These are phyloP conservation scores for Aepyceros melampus DNA, from an alignment of 2,113 vertebrate genomes.

Conservation along the genomic window DNA sequence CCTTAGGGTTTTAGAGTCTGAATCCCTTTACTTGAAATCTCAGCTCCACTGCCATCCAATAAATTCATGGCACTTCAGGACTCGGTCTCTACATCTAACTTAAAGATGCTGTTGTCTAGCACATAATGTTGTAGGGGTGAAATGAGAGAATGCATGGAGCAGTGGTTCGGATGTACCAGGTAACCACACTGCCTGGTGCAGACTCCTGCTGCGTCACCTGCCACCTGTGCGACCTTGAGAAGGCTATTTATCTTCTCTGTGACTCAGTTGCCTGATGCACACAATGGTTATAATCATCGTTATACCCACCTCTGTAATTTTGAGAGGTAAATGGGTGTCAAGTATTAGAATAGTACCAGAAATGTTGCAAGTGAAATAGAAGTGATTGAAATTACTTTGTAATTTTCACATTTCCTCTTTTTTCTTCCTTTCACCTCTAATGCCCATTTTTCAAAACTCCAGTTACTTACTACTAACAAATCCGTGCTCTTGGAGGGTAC, in stretches of 20 bases:
- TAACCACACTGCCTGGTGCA: neutral
- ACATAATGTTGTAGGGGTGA: neutral
- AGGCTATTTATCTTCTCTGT: neutral
- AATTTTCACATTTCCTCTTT: neutral
- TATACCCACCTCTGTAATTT: neutral
- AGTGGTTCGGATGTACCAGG: fast-evolving
- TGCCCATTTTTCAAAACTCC: neutral
- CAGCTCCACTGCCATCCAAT: neutral
- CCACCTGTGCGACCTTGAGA: neutral
- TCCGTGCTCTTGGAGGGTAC: neutral
- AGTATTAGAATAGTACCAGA: neutral
- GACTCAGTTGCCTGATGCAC: neutral
- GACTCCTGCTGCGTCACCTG: neutral
- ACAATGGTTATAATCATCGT: neutral
- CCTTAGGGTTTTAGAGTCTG: neutral
- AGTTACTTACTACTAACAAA: neutral
- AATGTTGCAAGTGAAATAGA: neutral
- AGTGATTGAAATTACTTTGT: neutral
- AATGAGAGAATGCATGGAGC: neutral
- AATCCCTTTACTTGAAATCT: neutral
- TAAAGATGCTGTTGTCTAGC: neutral
- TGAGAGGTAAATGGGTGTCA: neutral
- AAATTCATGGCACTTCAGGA: neutral
- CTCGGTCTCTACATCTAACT: neutral
- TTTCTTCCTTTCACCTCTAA: neutral